Evolutionary conservation across 2,888 invertebrate species (phyloP).

Genomic region (Sarcophaga rosellei): DNA sequence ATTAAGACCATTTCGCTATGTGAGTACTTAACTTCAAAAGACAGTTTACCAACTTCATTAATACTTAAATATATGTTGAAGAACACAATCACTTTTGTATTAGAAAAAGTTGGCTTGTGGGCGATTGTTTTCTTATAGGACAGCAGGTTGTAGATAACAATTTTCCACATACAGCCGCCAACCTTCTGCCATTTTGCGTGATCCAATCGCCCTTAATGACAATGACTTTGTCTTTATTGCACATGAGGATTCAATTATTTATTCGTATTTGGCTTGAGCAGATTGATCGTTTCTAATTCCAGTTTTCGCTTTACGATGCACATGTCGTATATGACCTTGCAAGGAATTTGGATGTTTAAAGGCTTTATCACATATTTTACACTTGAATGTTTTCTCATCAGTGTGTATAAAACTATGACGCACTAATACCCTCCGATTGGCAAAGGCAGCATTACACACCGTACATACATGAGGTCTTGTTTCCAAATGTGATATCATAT

Average conservation of each 20-base stretch:
- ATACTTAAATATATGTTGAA: too few species aligned
- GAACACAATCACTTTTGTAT: too few species aligned
- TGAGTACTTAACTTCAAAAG: too few species aligned
- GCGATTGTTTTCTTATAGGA: too few species aligned
- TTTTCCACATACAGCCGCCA: too few species aligned
- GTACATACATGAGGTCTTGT: constrained; percentile 74
- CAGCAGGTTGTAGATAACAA: not conserved
- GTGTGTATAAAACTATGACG: constrained; percentile 76
- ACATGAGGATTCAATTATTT: not conserved
- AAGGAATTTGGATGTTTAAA: constrained; percentile 78
- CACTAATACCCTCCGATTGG: constrained; percentile 75
- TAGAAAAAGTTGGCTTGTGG: too few species aligned
- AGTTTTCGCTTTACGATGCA: constrained; percentile 31
- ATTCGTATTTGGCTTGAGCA: not conserved
- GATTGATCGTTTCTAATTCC: not conserved
- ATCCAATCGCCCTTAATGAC: not conserved
- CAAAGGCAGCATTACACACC: constrained; percentile 75
- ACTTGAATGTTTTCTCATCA: constrained; percentile 77
- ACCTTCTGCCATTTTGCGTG: too few species aligned
- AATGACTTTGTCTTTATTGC: not conserved
- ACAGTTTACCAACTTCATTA: too few species aligned
- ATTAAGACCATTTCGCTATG: too few species aligned
- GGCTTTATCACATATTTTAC: constrained; percentile 76
- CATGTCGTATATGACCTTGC: constrained; percentile 76
- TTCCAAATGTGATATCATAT: constrained; percentile 76